Evolutionary conservation across 2,797 vertebrate genomes (phyloP), one percentile per base, ranked within the genome.

Genomic region (Hipposideros larvatus): DNA sequence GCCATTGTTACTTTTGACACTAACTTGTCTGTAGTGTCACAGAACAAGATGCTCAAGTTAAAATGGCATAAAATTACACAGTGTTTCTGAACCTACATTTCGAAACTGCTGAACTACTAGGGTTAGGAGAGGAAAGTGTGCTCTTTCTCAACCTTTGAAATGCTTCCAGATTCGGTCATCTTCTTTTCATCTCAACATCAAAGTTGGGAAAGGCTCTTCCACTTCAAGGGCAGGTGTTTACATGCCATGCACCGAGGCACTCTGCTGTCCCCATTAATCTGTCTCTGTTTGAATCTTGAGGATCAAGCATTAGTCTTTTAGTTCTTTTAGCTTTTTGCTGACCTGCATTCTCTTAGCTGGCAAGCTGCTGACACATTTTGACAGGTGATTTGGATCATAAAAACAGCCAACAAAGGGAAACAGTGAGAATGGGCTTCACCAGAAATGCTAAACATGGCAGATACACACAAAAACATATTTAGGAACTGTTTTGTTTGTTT

Each of bases 151-250:
- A 41, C 78, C 65, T 96, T 88, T 96, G 94, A 95, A 96, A 96
- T n/a, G 86, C 31, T 71, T 90, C 96, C 96, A 91, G 85, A 21
- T 77, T 87, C 77, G 83, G 85, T 95, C 95, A 94, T 90, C 79
- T 53, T 55, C 74, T 90, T 79, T 96, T 95, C 92, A 55, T 91
- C 86, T 88, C 75, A 53, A 68, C 97, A 96, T 98, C 96, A 97
- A 97, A 97, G 96, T 28, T 95, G 92, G 85, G 96, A 95, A 95
- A 94, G 91, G 34, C 59, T 78, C 51, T 61, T 78, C 41, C 34
- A 74, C 59, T 19, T 4, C 0, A 1, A 46, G 37, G 91, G 43
- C 74, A 48, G 34, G 87, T 80, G 19, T 51, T 61, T n/a, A 78
- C 77, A 55, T 26, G 95, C 51, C 57, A 16, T 46, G 37, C 57